These are phyloP conservation scores for Pitangus sulphuratus DNA, from an alignment of 2,797 vertebrate species.

Conservation along the genomic window DNA sequence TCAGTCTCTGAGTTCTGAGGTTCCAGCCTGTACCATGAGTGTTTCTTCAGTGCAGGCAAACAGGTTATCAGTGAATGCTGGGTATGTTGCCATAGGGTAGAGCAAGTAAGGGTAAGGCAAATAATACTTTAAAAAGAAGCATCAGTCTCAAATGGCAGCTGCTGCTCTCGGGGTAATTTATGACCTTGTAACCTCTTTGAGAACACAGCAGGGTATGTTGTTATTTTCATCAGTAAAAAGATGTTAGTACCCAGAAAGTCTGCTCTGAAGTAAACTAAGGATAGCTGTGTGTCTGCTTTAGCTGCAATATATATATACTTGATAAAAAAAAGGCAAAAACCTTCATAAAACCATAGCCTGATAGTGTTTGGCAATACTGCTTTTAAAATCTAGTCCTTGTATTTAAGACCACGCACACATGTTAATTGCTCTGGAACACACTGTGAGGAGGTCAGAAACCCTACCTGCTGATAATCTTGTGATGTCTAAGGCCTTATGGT, in stretches of 20 bases:
- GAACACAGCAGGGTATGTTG: not conserved
- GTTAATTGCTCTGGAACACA: not conserved
- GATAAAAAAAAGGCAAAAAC: not conserved
- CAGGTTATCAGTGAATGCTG: not conserved
- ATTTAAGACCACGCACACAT: not conserved
- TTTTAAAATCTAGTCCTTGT: not conserved
- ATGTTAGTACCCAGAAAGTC: not conserved
- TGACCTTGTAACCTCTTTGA: not conserved
- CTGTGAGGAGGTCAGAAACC: not conserved
- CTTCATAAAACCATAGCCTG: not conserved
- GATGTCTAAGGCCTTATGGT: not conserved
- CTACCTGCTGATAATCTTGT: not conserved
- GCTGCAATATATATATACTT: not conserved
- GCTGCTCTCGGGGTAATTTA: not conserved
- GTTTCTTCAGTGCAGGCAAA: not conserved
- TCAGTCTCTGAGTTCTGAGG: not conserved
- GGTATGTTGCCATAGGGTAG: not conserved
- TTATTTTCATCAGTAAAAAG: not conserved
- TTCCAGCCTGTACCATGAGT: not conserved
- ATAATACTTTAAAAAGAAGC: not conserved
- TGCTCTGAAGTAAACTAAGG: not conserved
- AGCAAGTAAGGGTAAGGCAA: not conserved
- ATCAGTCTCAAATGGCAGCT: not conserved
- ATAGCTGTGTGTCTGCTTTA: not conserved
- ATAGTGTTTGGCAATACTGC: not conserved